Base-by-base conservation (phyloP, 2,888 invertebrate genomes). In the Aleiodes alternator region DNA sequence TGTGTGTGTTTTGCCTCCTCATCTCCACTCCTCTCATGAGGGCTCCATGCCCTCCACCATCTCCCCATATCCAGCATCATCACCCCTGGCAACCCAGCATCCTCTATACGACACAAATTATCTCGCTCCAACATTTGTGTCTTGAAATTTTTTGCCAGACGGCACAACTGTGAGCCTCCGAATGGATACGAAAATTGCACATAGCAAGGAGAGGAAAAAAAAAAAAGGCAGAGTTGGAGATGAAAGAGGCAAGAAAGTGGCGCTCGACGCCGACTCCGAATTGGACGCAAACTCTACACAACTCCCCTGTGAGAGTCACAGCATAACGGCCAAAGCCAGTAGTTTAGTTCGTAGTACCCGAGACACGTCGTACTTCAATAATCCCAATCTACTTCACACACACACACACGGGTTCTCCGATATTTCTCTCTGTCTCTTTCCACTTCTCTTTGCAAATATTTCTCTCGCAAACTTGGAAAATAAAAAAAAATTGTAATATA, bases 291-390 rank as follows among this genome's bases (percentile, higher is more conserved):
- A 75, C 23, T 76, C 74, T 75, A 75, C 72, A 72, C 4, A 9
- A 43, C 73, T 6, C 5, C 34, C 4, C 34, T 6, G 69, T 69
- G 75, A 78, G 77, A 73, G 61, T 69, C 57, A 77, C 79, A 72
- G 77, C 79, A 78, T 77, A 80, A 79, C 75, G 72, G 73, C 79
- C 75, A 75, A 23, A 76, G 78, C 80, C 84, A 80, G 82, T 87
- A 87, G 87, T 84, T 84, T 85, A 85, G 86, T 83, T 83, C 84
- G 83, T 84, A 84, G 85, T 82, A 82, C 83, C 80, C 78, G 79
- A 80, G 81, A 77, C 82, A 81, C 82, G 78, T 80, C 81, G 80
- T 81, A 76, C 78, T 76, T 77, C 50, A 53, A 66, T 12, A 68
- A 68, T 77, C 78, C 75, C 73, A 73, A 72, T 69, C 75, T 72